Base-by-base conservation (phyloP, 2,888 invertebrate genomes). In the Embidobia sp. region DNA sequence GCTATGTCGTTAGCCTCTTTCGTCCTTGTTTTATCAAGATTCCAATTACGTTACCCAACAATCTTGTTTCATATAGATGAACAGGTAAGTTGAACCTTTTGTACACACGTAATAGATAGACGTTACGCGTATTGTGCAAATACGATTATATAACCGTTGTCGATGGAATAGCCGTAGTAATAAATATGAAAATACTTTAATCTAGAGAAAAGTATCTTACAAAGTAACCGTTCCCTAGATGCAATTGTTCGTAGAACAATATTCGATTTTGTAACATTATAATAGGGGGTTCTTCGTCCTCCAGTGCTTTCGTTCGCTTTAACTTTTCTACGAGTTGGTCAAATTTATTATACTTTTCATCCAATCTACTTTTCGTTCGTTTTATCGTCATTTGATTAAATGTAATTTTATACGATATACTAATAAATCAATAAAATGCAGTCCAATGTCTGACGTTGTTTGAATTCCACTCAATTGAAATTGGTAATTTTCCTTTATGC, bases 21-120 rank as follows among this genome's bases (percentile, higher is more conserved):
- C 49, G 64, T 46, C 51, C 69, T 70, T 66, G 76, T 57, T 44
- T 59, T 48, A 46, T 55, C 67, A 53, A 29, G 44, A 66, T 51
- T 74, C 48, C 42, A 66, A 59, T 74, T 66, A 40, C 61, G 49
- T 77, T 72, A 72, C 59, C 53, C 66, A 66, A 76, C 57, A 63
- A 42, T 57, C 67, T 55, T 55, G 48, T 40, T 44, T 61, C 49
- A 53, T 55, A 37, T 16, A 57, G 19, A 55, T n/a, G n/a, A 55
- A 48, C 73, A 74, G 69, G 73, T 73, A 78, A 78, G 67, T 67
- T 48, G 59, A 74, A 69, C 55, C 63, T 69, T 49, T 35, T 49
- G 33, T 63, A 63, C 49, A 49, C 66, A 61, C 40, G 55, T 75
- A 59, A 76, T 44, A 44, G 46, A 59, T 49, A 49, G 55, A 66